These are phyloP conservation scores for Entelurus aequoreus DNA, from an alignment of 2,113 vertebrate genomes.

Conservation along the genomic window DNA sequence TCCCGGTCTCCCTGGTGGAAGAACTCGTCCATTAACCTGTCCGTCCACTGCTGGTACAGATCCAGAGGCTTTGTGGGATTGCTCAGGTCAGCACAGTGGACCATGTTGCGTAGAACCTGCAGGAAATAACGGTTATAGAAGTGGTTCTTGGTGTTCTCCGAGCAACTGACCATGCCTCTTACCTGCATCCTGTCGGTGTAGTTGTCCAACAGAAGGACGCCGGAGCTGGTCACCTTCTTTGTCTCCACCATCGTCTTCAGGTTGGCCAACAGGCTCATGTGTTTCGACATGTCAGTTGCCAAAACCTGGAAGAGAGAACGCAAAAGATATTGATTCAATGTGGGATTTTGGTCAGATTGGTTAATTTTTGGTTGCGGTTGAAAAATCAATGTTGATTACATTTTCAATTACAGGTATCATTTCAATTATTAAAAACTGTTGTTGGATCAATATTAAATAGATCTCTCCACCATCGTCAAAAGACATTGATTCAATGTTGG, in stretches of 20 bases:
- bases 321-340: too few relatives aligned
- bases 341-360: too few relatives aligned
- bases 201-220: conserved; percentile 93
- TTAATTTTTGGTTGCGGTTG: too few relatives aligned
- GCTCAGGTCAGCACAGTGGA: conserved; percentile 95
- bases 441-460: too few relatives aligned
- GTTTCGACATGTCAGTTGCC: conserved; percentile 98
- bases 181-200: conserved; percentile 98
- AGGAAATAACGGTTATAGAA: not conserved
- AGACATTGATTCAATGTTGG: too few relatives aligned
- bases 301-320: conserved; percentile 75
- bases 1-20: conserved; percentile 98
- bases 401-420: too few relatives aligned
- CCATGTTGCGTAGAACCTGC: conserved; percentile 97
- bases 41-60: conserved; percentile 94
- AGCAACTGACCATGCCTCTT: not conserved
- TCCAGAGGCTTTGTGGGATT: conserved; percentile 97
- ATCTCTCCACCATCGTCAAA: too few relatives aligned
- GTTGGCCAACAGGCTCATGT: conserved; percentile 94
- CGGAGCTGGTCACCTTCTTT: conserved; percentile 97
- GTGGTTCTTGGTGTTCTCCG: not conserved
- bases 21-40: conserved; percentile 98
- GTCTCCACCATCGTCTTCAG: conserved; percentile 99
- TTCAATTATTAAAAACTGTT: too few relatives aligned
- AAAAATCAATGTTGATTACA: too few relatives aligned